These are phyloP conservation scores for Drosophila saltans DNA, from an alignment of 1,140 invertebrate species.

Conservation along the genomic window DNA sequence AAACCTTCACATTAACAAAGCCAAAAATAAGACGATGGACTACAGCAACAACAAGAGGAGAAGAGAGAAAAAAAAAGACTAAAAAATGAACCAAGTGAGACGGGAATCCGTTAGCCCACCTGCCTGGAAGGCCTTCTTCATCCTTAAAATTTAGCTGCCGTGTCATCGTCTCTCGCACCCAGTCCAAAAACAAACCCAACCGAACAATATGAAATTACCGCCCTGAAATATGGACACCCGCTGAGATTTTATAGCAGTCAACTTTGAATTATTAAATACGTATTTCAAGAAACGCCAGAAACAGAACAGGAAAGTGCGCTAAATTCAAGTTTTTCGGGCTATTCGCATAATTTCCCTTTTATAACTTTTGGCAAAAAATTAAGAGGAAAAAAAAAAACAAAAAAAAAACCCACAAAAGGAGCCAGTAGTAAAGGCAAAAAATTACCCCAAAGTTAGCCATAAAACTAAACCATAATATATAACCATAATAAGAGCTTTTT, in stretches of 20 bases:
- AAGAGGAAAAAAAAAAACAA: too few relatives aligned
- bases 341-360: not conserved
- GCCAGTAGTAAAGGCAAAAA: not conserved
- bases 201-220: conserved; percentile 77
- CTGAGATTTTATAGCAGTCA: conserved; percentile 80
- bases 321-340: conserved; percentile 28
- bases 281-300: conserved; percentile 66
- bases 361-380: not conserved
- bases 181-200: conserved; percentile 29
- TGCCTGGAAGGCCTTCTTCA: conserved; percentile 47
- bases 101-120: conserved; percentile 44
- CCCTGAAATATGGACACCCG: conserved; percentile 71
- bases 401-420: too few relatives aligned
- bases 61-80: not conserved
- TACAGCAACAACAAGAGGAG: too few relatives aligned
- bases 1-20: conserved; percentile 72
- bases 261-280: conserved; percentile 81
- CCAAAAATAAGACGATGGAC: conserved; percentile 23
- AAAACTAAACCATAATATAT: conserved; percentile 33
- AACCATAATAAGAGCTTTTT: conserved; percentile 48
- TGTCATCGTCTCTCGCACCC: conserved; percentile 3
- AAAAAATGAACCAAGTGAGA: conserved; percentile 29
- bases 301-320: conserved; percentile 45
- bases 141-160: conserved; percentile 21
- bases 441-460: conserved; percentile 7